Percentiles rank a stretch among this genome's conserved stretches.
Evolutionary conservation across 1,140 invertebrate genomes (phyloP).

Genomic region (Polyergus mexicanus): DNA sequence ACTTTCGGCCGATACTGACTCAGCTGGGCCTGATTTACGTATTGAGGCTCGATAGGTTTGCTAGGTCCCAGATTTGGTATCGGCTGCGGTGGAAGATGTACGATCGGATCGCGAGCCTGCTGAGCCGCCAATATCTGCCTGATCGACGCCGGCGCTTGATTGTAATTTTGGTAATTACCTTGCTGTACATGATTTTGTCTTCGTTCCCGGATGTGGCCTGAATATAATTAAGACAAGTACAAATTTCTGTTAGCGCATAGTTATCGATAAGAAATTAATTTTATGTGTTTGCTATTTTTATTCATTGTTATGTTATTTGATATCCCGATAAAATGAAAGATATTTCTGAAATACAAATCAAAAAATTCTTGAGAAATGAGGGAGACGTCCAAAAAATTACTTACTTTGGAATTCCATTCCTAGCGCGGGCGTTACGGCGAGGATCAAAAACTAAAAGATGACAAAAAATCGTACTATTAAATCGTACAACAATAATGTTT

Average conservation of each 20-base stretch:
- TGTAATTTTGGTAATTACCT: constrained; percentile 76
- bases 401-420: constrained; percentile 36
- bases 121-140: constrained; percentile 81
- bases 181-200: constrained; percentile 69
- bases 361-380: neutral
- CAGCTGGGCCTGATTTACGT: constrained; percentile 45
- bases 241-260: neutral
- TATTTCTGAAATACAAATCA: neutral
- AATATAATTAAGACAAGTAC: constrained; percentile 27
- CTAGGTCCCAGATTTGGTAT: constrained; percentile 72
- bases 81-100: constrained; percentile 79
- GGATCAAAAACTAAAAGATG: constrained; percentile 49
- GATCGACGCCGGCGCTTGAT: constrained; percentile 80
- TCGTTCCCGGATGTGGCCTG: constrained; percentile 72
- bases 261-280: neutral
- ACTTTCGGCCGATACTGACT: constrained; percentile 75
- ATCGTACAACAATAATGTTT: neutral
- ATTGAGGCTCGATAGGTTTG: constrained; percentile 58
- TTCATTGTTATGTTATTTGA: neutral
- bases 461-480: neutral
- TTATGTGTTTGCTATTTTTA: neutral
- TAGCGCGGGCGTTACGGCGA: constrained; percentile 48
- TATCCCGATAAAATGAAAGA: neutral
- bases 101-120: constrained; percentile 79
- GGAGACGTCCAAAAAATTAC: neutral